Evolutionary conservation across 2,113 vertebrate genomes (phyloP).

Genomic region (Tinamus guttatus): DNA sequence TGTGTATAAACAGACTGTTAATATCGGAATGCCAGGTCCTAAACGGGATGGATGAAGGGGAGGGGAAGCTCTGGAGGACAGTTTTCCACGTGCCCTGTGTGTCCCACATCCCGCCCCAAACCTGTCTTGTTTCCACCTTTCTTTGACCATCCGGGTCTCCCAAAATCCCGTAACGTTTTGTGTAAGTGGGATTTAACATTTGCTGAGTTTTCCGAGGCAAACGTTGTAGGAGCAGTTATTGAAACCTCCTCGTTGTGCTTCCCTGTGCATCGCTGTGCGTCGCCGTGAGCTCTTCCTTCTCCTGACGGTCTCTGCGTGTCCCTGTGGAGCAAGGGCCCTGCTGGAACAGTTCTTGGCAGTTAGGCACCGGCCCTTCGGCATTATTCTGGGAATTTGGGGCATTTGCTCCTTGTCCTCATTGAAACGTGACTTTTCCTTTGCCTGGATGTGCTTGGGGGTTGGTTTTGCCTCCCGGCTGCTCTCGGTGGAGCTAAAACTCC

Average conservation of each 20-base stretch:
- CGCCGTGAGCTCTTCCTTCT: not conserved
- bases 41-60: not conserved
- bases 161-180: not conserved
- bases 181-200: not conserved
- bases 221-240: not conserved
- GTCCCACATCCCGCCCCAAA: not conserved
- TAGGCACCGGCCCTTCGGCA: not conserved
- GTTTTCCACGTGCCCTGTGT: not conserved
- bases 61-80: not conserved
- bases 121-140: accelerated
- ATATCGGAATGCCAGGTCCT: not conserved
- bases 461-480: not conserved
- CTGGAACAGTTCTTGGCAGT: not conserved
- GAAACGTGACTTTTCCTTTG: not conserved
- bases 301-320: not conserved
- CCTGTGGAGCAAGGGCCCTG: not conserved
- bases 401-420: not conserved
- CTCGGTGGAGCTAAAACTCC: not conserved
- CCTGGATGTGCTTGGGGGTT: not conserved
- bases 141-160: not conserved
- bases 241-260: not conserved
- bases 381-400: not conserved
- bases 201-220: not conserved
- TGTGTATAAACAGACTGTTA: not conserved
- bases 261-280: not conserved